Conservation (phyloP, 2,888 invertebrate species). For the Taphrorychus bicolor region DNA sequence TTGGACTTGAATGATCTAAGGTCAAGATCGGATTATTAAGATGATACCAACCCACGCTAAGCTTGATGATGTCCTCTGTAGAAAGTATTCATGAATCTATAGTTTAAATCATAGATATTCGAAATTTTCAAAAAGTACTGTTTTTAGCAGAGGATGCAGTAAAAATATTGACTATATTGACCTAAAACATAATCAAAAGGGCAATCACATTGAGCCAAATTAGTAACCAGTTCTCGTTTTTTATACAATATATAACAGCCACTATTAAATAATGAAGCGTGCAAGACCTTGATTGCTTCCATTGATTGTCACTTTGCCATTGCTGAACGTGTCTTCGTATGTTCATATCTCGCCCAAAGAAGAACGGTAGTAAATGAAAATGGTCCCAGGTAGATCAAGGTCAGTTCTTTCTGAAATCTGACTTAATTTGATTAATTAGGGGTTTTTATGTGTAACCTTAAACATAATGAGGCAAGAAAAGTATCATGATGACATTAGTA, state of each 20-base stretch:
- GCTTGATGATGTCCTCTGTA: background rate
- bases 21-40: conserved; percentile 22
- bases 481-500: no score
- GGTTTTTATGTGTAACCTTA: no score
- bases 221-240: background rate
- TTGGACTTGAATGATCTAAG: conserved; percentile 9
- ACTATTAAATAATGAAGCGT: background rate
- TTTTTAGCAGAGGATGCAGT: background rate
- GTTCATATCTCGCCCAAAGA: background rate
- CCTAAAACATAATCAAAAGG: background rate
- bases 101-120: background rate
- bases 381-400: background rate
- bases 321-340: background rate
- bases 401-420: no score
- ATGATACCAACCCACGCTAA: conserved; percentile 9
- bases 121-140: no score
- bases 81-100: conserved; percentile 1
- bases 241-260: conserved; percentile 5
- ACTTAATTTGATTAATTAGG: no score
- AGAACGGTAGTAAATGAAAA: background rate
- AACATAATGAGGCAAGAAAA: no score
- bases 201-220: background rate
- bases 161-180: background rate
- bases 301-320: background rate
- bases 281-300: conserved; percentile 9